Base-by-base conservation (phyloP, 53 echinoderm and acorn worm genomes). In the Luidia sarsii region DNA sequence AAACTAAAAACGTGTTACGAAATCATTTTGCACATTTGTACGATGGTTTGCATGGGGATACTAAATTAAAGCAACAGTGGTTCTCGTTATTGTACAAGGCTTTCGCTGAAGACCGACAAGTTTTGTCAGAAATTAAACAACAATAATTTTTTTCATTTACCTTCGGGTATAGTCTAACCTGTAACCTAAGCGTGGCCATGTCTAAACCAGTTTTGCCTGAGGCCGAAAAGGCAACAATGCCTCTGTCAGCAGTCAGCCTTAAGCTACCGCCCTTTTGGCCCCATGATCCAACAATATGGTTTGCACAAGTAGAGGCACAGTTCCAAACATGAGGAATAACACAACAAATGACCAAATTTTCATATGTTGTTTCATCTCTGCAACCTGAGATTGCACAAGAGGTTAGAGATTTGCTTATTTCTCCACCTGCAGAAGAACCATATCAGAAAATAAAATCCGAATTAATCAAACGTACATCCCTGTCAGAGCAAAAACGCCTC, bases 11-110 rank as follows among this genome's bases (percentile, higher is more conserved):
- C 16, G 31, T 29, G 8, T 29, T 29, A 60, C 27, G 54, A 73
- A 80, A 80, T 30, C n/a, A n/a, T n/a, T n/a, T n/a, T n/a, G n/a
- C n/a, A n/a, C n/a, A n/a, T n/a, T n/a, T n/a, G n/a, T n/a, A n/a
- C n/a, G n/a, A n/a, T n/a, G n/a, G n/a, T n/a, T n/a, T n/a, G n/a
- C n/a, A n/a, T n/a, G n/a, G n/a, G 4, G 34, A 39, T 30, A 33
- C 65, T 16, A 43, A 39, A 39, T 20, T 45, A 3, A 64, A 80
- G 1, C n/a, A 63, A 13, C 39, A 33, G 13, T 80, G 80, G 50
- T 56, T 54, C 39, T 31, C 67, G 9, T 24, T 24, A 24, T 23
- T 67, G 67, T 22, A 39, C 41, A 21, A 15, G 9, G 21, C 48
- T 31, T 46, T 67, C 39, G 14, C 3, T 13, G 0, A 39, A 8